Percentiles rank a stretch among this genome's conserved stretches.
Conservation (phyloP, 2,797 vertebrate genomes). For the Tragopan temminckii region DNA sequence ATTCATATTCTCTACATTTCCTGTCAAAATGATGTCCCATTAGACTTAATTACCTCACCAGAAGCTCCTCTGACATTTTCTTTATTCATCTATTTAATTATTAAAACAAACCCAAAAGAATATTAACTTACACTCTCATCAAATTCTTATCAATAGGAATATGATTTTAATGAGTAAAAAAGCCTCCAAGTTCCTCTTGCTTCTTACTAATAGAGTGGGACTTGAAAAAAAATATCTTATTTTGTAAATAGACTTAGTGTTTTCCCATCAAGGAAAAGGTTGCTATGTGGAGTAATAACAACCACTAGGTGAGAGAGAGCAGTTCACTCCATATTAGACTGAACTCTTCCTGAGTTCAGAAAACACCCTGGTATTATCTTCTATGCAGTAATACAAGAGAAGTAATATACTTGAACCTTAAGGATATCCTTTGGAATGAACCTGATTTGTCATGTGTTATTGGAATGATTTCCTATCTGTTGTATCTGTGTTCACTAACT, state of each 20-base stretch:
- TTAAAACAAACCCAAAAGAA: constrained; percentile 6
- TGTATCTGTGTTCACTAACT: neutral
- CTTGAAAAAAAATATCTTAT: neutral
- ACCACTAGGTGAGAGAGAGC: neutral
- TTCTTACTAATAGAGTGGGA: neutral
- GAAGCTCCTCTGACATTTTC: constrained; percentile 1
- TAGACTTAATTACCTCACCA: constrained; percentile 12
- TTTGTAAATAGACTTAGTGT: neutral
- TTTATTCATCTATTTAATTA: constrained; percentile 22
- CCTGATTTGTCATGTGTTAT: neutral
- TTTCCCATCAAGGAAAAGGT: neutral
- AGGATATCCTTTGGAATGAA: neutral
- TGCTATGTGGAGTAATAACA: neutral
- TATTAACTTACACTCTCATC: neutral
- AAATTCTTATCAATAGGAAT: constrained; percentile 2
- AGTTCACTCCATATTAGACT: neutral
- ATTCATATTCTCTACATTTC: neutral
- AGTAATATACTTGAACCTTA: neutral
- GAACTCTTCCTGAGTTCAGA: neutral
- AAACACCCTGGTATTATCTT: neutral
- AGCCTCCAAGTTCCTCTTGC: neutral
- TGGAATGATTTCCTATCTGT: neutral
- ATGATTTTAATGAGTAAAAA: constrained; percentile 10
- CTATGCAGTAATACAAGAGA: neutral
- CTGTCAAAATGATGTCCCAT: neutral